phyloP scores from a whole-genome alignment of 2,797 vertebrate genomes.

The Micromesistius poutassou region DNA sequence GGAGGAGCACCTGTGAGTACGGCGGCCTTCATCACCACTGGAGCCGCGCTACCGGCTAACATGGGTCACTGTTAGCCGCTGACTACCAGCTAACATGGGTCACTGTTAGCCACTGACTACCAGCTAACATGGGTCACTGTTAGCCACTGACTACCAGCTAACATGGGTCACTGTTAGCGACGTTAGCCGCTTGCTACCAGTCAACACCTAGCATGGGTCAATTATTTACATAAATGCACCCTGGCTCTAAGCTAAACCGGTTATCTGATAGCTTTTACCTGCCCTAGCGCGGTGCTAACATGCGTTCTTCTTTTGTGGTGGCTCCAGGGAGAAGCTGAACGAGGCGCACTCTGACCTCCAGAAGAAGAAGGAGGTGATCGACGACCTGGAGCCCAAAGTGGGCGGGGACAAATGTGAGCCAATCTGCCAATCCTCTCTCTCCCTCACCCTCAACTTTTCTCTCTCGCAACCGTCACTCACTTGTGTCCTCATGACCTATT shows the following conservation, averaged over 20 bases:
- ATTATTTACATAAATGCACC: neutral
- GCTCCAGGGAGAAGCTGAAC: slow-evolving; percentile 81
- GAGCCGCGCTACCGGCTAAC: neutral
- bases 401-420: slow-evolving; percentile 74
- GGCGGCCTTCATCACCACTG: neutral
- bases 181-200: too few species aligned
- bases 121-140: neutral
- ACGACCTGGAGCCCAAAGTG: slow-evolving; percentile 81
- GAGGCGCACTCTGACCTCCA: slow-evolving; percentile 87
- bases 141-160: too few species aligned
- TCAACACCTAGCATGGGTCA: too few species aligned
- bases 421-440: neutral
- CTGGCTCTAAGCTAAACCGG: neutral
- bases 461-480: neutral
- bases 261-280: neutral
- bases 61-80: neutral
- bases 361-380: slow-evolving; percentile 84
- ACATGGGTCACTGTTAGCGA: too few species aligned
- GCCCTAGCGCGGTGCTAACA: neutral
- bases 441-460: neutral
- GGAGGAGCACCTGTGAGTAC: slow-evolving; percentile 88
- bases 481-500: too few species aligned
- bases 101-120: neutral
- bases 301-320: neutral
- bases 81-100: neutral